Conservation (phyloP, 2,113 vertebrate genomes). For the Nothoprocta perdicaria region DNA sequence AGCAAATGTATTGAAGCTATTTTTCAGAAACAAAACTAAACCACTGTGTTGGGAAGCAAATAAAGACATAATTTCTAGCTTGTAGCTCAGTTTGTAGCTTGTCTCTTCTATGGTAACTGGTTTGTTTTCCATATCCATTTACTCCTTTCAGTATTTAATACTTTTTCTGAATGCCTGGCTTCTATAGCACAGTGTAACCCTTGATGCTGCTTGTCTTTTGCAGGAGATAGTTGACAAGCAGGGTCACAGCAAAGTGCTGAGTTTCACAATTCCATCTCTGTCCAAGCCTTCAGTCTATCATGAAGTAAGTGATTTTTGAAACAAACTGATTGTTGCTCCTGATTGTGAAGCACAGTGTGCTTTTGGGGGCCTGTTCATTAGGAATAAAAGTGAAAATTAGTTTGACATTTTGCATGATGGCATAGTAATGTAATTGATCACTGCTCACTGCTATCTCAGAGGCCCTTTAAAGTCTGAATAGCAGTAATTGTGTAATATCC, state of each 20-base stretch:
- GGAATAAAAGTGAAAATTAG: background rate
- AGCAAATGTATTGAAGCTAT: background rate
- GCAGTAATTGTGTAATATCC: background rate
- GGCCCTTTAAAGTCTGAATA: background rate
- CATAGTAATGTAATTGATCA: background rate
- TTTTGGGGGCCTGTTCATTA: background rate
- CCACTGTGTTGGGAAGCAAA: background rate
- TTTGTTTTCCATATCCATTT: background rate
- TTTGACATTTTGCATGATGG: background rate
- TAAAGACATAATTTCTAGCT: background rate
- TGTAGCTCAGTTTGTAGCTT: background rate
- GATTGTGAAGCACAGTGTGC: background rate
- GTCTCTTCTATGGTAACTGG: background rate
- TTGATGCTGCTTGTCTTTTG: conserved; percentile 26
- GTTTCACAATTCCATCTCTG: conserved; percentile 95
- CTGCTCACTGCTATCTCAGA: background rate
- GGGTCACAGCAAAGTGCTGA: conserved; percentile 92
- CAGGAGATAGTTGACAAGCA: conserved; percentile 98
- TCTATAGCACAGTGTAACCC: background rate
- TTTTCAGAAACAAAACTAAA: background rate
- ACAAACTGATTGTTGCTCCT: background rate
- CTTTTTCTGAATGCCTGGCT: background rate
- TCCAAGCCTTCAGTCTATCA: conserved; percentile 97
- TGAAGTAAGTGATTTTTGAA: conserved; percentile 84
- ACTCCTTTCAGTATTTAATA: background rate